These are phyloP conservation scores for Tiphia femorata DNA, from an alignment of 2,888 invertebrate genomes.

Conservation along the genomic window DNA sequence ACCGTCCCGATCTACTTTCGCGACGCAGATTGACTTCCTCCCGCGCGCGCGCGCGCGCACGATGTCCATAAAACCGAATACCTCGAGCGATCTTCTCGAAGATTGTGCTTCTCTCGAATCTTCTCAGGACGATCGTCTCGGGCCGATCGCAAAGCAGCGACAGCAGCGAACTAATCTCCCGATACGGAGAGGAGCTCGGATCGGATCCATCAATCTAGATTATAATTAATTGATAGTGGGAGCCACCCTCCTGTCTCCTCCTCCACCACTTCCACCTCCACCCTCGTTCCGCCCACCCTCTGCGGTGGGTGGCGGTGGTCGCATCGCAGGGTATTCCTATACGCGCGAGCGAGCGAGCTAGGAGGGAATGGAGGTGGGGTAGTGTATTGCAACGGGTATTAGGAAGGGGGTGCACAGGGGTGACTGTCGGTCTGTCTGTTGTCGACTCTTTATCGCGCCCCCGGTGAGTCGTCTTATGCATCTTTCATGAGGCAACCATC, in stretches of 20 bases:
- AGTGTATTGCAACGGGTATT: slow-evolving; percentile 67
- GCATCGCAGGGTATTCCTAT: slow-evolving; percentile 41
- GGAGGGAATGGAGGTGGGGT: too few species aligned
- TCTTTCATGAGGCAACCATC: slow-evolving; percentile 69
- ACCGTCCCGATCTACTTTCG: too few species aligned
- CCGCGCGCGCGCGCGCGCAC: too few species aligned
- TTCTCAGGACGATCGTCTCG: too few species aligned
- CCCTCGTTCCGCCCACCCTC: slow-evolving; percentile 37
- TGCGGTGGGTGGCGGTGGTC: slow-evolving; percentile 51
- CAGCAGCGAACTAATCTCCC: slow-evolving; percentile 67
- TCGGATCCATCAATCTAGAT: slow-evolving; percentile 69
- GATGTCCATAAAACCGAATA: too few species aligned
- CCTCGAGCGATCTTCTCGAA: too few species aligned
- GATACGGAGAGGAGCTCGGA: slow-evolving; percentile 56
- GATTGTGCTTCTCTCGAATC: too few species aligned
- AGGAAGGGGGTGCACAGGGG: slow-evolving; percentile 59
- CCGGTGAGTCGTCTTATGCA: slow-evolving; percentile 70
- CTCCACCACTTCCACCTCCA: too few species aligned
- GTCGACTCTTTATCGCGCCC: slow-evolving; percentile 70
- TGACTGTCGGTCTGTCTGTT: slow-evolving; percentile 69
- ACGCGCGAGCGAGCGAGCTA: too few species aligned
- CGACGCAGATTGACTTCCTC: too few species aligned
- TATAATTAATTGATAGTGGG: slow-evolving; percentile 69
- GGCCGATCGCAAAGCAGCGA: too few species aligned
- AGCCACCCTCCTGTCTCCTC: too few species aligned